Conservation (phyloP, 1,140 invertebrate genomes). For the Drosophila auraria region DNA sequence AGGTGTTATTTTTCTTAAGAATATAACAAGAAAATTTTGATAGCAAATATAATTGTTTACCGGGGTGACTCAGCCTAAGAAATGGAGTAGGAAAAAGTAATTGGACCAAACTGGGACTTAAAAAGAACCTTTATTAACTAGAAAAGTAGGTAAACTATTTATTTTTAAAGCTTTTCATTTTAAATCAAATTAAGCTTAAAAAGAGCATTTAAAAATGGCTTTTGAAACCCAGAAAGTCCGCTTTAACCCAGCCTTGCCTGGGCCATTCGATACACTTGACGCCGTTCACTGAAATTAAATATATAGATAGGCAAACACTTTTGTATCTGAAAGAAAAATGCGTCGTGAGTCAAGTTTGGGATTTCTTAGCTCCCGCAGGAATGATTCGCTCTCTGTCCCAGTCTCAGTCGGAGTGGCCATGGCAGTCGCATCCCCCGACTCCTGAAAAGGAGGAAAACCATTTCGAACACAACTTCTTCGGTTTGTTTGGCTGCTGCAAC, state of each 20-base stretch:
- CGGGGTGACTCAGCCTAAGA: neutral
- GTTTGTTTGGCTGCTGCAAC: conserved; percentile 65
- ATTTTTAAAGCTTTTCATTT: neutral
- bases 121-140: no score
- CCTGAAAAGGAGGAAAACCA: conserved; percentile 33
- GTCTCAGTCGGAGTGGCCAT: conserved; percentile 11
- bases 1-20: neutral
- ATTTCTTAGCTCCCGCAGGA: conserved; percentile 62
- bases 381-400: conserved; percentile 41
- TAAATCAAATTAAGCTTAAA: neutral
- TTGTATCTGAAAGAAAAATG: conserved; percentile 62
- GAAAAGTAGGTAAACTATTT: neutral
- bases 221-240: neutral
- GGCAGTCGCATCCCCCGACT: conserved; percentile 25
- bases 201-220: conserved; percentile 18
- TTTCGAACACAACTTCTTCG: conserved; percentile 77
- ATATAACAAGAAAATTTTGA: conserved; percentile 1
- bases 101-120: neutral
- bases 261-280: conserved; percentile 80
- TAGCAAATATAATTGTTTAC: neutral
- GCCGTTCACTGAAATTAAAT: conserved; percentile 66
- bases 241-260: neutral
- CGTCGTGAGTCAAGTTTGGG: conserved; percentile 81
- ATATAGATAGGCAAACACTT: conserved; percentile 49
- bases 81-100: neutral